Base-by-base conservation (phyloP, 2,888 invertebrate genomes). In the Furcula furcula region DNA sequence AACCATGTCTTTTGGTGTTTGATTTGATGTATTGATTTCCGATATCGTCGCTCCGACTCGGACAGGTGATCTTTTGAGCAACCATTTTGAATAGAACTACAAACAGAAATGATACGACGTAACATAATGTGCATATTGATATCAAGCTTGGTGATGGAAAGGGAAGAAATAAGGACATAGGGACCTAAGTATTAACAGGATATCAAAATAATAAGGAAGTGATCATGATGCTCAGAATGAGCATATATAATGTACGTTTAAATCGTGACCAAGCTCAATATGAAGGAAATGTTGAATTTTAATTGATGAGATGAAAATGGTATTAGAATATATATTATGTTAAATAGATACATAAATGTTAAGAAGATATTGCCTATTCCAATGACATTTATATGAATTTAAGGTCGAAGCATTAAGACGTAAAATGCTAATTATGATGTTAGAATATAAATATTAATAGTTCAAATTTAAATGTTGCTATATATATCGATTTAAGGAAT, bases 71-170 rank as follows among this genome's bases (percentile, higher is more conserved):
- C 76, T 81, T 88, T 87, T 81, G 82, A 81, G 87, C 77, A 84
- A 88, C 88, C 88, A 88, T 88, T 88, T 88, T 88, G 88, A 74
- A 87, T 85, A 87, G 85, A 87, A 88, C 88, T 88, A 88, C 87
- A 87, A 88, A 88, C 79, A 88, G 73, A 88, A 88, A 88, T 82
- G 85, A 86, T 76, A 86, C 79, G 88, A 86, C 87, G 85, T 88
- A 86, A 88, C 88, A 81, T 76, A 85, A 83, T 83, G 86, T 84
- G 82, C 78, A 83, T 77, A 78, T 76, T 76, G 61, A 57, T 82
- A 83, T 79, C 55, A 82, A 84, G 85, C 85, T 55, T 55, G 65
- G 63, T 61, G 54, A 43, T 41, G 50, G 41, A 42, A 32, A 38
- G 37, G 46, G 40, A 29, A 34, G 42, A 48, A 35, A 42, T 32